Percentiles rank a stretch among this genome's conserved stretches.
phyloP scores from a whole-genome alignment of 2,797 vertebrate species.

The Naso thynnoides region DNA sequence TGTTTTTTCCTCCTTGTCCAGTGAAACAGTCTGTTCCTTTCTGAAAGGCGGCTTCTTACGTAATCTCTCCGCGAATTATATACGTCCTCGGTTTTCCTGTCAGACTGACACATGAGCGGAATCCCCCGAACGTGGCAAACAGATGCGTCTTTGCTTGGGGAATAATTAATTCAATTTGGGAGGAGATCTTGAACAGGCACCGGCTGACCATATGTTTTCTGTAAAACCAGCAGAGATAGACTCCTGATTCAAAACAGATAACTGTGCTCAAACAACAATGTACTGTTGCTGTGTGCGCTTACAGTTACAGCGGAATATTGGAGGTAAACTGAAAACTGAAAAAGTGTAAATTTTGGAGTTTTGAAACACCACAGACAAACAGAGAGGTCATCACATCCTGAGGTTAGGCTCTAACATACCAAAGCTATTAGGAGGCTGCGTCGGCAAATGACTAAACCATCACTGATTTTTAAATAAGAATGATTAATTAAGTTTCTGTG shows the following conservation, averaged over 20 bases:
- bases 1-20: slow-evolving; percentile 10
- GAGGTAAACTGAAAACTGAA: too few relatives aligned
- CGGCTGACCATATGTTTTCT: slow-evolving; percentile 7
- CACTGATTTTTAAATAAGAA: slow-evolving; percentile 62
- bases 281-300: neutral
- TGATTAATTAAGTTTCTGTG: slow-evolving; percentile 45
- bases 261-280: neutral
- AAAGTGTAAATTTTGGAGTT: neutral
- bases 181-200: slow-evolving; percentile 2
- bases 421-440: slow-evolving; percentile 49
- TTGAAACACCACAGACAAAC: too few relatives aligned
- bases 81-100: neutral
- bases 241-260: slow-evolving; percentile 3
- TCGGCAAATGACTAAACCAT: slow-evolving; percentile 51
- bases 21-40: slow-evolving; percentile 3
- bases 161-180: neutral
- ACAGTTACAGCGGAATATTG: too few relatives aligned
- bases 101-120: neutral
- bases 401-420: slow-evolving; percentile 44
- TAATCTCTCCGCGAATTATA: slow-evolving; percentile 6
- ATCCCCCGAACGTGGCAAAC: slow-evolving; percentile 12
- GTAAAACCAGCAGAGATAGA: neutral
- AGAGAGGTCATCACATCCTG: slow-evolving; percentile 27
- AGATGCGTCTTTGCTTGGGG: slow-evolving; percentile 16
- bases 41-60: neutral